Percentiles rank a stretch among this genome's conserved stretches.
These are phyloP conservation scores for Lottia gigantea DNA, from an alignment of 2,888 invertebrate species.

Conservation along the genomic window DNA sequence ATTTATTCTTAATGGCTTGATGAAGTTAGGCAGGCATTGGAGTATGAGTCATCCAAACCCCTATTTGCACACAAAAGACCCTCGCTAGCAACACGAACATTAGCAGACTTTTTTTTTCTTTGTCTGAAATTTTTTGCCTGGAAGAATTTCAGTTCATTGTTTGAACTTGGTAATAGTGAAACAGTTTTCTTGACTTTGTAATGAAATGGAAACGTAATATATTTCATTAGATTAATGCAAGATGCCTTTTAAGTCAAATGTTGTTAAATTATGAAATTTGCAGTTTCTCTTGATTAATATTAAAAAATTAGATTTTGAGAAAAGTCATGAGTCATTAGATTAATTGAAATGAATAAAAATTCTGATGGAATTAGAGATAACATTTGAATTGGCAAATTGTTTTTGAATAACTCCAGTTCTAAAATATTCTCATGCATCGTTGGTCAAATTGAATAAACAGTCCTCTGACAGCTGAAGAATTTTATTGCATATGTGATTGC, in stretches of 20 bases:
- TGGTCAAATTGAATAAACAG: too few relatives aligned
- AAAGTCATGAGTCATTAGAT: too few relatives aligned
- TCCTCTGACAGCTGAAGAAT: too few relatives aligned
- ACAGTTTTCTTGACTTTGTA: background rate
- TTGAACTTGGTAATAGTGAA: background rate
- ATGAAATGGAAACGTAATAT: background rate
- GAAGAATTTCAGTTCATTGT: background rate
- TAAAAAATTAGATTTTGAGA: too few relatives aligned
- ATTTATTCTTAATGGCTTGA: conserved; percentile 2
- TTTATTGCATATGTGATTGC: too few relatives aligned
- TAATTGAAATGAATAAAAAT: too few relatives aligned
- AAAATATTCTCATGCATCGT: too few relatives aligned
- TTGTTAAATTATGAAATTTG: too few relatives aligned
- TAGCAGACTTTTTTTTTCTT: background rate
- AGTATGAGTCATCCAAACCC: conserved; percentile 5
- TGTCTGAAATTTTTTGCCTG: conserved; percentile 9
- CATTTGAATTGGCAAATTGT: too few relatives aligned
- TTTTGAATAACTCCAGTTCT: too few relatives aligned
- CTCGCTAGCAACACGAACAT: conserved; percentile 3
- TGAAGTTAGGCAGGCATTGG: conserved; percentile 9
- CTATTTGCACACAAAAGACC: conserved; percentile 11
- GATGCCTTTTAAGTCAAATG: background rate
- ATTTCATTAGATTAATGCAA: background rate
- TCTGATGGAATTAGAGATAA: too few relatives aligned
- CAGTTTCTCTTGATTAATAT: too few relatives aligned